Evolutionary conservation across 2,113 vertebrate species (phyloP).

Genomic region (Cochlearius cochlearius): DNA sequence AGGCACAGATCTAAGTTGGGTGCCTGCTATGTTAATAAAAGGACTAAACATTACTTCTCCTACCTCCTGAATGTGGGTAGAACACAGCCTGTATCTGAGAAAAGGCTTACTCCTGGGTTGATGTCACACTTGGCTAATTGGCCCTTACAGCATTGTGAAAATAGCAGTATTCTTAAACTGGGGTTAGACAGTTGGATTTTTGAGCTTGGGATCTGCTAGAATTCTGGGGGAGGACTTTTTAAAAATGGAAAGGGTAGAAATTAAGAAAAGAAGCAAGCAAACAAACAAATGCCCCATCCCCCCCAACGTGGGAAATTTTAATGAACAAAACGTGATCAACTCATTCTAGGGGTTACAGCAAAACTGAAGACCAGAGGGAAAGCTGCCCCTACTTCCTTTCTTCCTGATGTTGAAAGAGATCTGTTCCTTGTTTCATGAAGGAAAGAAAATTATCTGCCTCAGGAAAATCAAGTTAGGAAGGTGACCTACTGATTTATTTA

Average conservation of each 20-base stretch:
- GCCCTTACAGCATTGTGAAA: background rate
- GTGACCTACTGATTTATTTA: background rate
- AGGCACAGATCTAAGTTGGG: slow-evolving; percentile 28
- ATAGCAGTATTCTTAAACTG: background rate
- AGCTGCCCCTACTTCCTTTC: background rate
- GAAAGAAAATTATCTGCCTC: background rate
- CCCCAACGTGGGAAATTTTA: background rate
- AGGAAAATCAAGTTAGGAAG: background rate
- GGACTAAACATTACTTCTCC: background rate
- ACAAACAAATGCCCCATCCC: background rate
- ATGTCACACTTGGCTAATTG: background rate
- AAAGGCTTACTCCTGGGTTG: background rate
- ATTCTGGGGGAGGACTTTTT: background rate
- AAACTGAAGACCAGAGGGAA: background rate
- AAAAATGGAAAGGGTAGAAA: background rate
- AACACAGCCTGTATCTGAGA: background rate
- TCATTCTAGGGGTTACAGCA: background rate
- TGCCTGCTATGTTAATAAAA: slow-evolving; percentile 46
- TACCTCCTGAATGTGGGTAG: background rate
- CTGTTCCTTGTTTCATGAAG: background rate
- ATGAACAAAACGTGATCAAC: background rate
- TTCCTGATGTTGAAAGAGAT: background rate
- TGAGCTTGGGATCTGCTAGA: background rate
- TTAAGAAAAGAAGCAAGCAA: background rate
- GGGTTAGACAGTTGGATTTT: background rate